phyloP scores from a whole-genome alignment of 2,113 vertebrate genomes.

The Ptilorrhoa leucosticta region DNA sequence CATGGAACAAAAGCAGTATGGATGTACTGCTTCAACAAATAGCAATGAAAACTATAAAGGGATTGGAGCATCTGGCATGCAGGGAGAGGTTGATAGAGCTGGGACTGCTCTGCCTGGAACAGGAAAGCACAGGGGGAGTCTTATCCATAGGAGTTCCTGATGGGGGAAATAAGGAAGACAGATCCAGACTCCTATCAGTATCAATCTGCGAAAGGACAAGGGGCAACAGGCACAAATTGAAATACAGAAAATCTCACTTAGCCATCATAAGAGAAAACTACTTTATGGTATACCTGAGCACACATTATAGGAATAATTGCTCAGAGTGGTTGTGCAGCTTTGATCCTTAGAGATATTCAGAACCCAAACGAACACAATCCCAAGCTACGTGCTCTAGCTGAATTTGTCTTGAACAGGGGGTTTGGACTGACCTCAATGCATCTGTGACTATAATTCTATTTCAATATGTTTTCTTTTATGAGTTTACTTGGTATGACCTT shows the following conservation, averaged over 20 bases:
- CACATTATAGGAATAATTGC: background rate
- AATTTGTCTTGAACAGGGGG: background rate
- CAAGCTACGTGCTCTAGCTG: background rate
- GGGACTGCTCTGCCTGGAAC: background rate
- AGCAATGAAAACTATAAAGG: background rate
- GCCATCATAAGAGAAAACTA: background rate
- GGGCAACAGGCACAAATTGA: background rate
- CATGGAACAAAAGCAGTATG: background rate
- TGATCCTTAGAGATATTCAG: background rate
- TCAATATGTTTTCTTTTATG: background rate
- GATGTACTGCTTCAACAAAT: background rate
- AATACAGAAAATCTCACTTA: background rate
- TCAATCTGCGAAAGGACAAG: background rate
- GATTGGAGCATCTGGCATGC: background rate
- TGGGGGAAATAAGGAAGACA: background rate
- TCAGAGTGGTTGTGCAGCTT: background rate
- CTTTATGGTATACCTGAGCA: background rate
- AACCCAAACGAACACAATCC: background rate
- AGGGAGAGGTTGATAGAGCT: background rate
- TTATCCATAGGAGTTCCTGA: background rate
- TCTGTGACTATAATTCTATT: background rate
- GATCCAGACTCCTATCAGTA: background rate
- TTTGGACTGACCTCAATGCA: background rate
- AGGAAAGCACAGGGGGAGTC: background rate
- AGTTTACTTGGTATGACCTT: background rate